These are phyloP conservation scores for Sphaerophoria taeniata DNA, from an alignment of 2,888 invertebrate species.

Conservation along the genomic window DNA sequence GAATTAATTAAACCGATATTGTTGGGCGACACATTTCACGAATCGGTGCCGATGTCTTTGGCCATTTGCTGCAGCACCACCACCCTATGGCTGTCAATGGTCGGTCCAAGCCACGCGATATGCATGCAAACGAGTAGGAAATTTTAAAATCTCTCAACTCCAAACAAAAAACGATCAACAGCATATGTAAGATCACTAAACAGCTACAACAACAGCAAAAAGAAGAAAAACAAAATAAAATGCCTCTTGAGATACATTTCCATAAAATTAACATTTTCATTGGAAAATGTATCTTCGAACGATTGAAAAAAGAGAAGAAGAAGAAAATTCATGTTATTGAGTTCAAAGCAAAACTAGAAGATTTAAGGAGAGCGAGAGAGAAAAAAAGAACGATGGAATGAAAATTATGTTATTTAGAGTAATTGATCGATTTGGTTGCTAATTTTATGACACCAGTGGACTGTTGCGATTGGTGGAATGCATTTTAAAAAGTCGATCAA, in stretches of 20 bases:
- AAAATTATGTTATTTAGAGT: slow-evolving; percentile 76
- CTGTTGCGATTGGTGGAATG: slow-evolving; percentile 38
- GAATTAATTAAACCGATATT: slow-evolving; percentile 76
- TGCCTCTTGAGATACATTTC: slow-evolving; percentile 59
- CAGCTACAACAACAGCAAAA: slow-evolving; percentile 5
- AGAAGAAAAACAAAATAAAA: background rate
- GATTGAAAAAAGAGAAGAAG: slow-evolving; percentile 4
- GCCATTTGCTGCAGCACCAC: slow-evolving; percentile 9
- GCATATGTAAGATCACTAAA: slow-evolving; percentile 36
- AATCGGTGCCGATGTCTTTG: slow-evolving; percentile 56
- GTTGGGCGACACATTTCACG: slow-evolving; percentile 75
- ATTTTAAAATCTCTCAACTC: slow-evolving; percentile 30
- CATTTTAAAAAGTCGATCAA: slow-evolving; percentile 25
- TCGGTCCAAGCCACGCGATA: slow-evolving; percentile 11
- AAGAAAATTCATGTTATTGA: background rate
- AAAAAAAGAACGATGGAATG: slow-evolving; percentile 38
- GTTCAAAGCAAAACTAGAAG: slow-evolving; percentile 33
- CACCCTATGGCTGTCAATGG: slow-evolving; percentile 6
- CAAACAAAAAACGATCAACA: slow-evolving; percentile 9
- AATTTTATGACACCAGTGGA: slow-evolving; percentile 72
- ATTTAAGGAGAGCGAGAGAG: background rate
- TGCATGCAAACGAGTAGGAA: slow-evolving; percentile 50
- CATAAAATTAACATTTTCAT: slow-evolving; percentile 75
- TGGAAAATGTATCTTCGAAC: slow-evolving; percentile 50
- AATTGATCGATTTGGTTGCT: slow-evolving; percentile 76